Evolutionary conservation across 2,888 invertebrate genomes (phyloP).

Genomic region (Zele albiditarsus): DNA sequence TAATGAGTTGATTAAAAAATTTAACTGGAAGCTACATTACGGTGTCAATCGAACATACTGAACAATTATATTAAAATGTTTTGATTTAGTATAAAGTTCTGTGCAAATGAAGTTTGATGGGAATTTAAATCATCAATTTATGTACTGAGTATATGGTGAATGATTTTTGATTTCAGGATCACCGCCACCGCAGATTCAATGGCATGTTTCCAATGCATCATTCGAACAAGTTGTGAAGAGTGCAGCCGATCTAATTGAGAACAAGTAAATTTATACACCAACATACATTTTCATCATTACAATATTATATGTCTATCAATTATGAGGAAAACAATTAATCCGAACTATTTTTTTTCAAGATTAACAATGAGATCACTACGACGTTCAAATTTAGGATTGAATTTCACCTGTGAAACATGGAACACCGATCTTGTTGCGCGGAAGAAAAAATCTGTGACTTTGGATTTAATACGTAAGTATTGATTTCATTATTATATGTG

Average conservation of each 20-base stretch:
- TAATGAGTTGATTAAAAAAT: too few relatives aligned
- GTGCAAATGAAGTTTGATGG: too few relatives aligned
- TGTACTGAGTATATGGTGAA: not conserved
- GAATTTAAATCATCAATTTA: too few relatives aligned
- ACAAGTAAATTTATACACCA: conserved; percentile 77
- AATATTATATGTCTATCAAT: conserved; percentile 5
- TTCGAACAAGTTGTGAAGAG: conserved; percentile 89
- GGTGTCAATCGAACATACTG: too few relatives aligned
- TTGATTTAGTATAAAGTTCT: too few relatives aligned
- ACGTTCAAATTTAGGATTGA: conserved; percentile 86
- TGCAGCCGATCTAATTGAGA: conserved; percentile 90
- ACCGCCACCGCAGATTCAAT: conserved; percentile 87
- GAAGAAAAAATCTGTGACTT: conserved; percentile 82
- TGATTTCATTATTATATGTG: not conserved
- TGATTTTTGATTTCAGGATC: conserved; percentile 75
- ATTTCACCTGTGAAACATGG: conserved; percentile 90
- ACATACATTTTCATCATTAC: conserved; percentile 10
- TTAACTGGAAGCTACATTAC: too few relatives aligned
- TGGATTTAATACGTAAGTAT: conserved; percentile 87
- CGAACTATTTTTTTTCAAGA: conserved; percentile 53
- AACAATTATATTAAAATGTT: too few relatives aligned
- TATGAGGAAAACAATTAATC: conserved; percentile 17
- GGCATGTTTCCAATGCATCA: conserved; percentile 86
- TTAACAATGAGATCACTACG: conserved; percentile 80
- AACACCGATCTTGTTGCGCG: conserved; percentile 89